These are phyloP conservation scores for Aspidapion aeneum DNA, from an alignment of 2,888 invertebrate species.

Conservation along the genomic window DNA sequence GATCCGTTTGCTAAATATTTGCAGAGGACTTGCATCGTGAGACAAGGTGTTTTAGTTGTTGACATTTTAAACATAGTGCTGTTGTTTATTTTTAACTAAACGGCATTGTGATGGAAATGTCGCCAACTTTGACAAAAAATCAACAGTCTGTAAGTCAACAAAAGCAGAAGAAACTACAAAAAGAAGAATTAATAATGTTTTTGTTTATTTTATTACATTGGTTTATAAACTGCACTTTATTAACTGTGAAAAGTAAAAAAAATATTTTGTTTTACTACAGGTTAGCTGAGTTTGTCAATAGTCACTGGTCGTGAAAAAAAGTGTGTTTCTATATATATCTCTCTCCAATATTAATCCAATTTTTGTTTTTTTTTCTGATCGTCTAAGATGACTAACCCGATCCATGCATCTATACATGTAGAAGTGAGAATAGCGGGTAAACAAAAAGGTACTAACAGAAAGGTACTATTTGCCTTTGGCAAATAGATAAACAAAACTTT, in stretches of 20 bases:
- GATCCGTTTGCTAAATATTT: not conserved
- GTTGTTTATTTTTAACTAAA: slow-evolving; percentile 45
- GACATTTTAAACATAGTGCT: slow-evolving; percentile 52
- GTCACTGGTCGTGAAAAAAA: too few species aligned
- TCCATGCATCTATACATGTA: too few species aligned
- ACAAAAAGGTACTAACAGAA: slow-evolving; percentile 26
- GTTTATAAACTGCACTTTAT: too few species aligned
- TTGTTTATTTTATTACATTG: too few species aligned
- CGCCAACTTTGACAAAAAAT: slow-evolving; percentile 42
- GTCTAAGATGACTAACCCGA: too few species aligned
- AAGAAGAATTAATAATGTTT: too few species aligned
- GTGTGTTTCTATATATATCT: too few species aligned
- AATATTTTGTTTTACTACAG: too few species aligned
- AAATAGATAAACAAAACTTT: slow-evolving; percentile 33
- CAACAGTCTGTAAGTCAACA: not conserved
- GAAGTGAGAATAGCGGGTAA: slow-evolving; percentile 38
- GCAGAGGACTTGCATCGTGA: not conserved
- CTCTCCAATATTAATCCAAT: too few species aligned
- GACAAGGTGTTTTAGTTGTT: slow-evolving; percentile 45
- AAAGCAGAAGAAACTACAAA: not conserved
- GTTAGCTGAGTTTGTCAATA: too few species aligned
- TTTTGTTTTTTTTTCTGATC: too few species aligned
- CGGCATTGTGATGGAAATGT: slow-evolving; percentile 50
- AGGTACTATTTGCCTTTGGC: slow-evolving; percentile 30
- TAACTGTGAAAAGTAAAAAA: too few species aligned